Evolutionary conservation across 2,888 invertebrate species (phyloP).

Genomic region (Cristatella mucedo): DNA sequence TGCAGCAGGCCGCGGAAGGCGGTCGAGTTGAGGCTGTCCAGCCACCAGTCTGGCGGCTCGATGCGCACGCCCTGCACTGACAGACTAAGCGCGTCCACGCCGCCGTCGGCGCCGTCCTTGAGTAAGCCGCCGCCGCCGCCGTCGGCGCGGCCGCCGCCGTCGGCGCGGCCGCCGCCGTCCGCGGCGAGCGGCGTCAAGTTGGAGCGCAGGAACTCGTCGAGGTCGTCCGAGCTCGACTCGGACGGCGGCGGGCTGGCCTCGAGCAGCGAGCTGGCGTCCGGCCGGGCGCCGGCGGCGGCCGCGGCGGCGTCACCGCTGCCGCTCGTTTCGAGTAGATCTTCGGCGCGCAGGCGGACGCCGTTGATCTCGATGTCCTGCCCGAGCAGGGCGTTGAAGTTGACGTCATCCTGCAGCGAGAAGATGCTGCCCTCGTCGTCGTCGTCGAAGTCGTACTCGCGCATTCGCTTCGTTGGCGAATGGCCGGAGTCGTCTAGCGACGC

Average conservation of each 20-base stretch:
- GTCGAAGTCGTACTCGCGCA: not conserved
- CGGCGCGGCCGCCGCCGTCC: too few species aligned
- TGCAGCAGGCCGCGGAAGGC: not conserved
- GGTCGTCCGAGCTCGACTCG: conserved; percentile 28
- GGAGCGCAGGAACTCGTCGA: conserved; percentile 32
- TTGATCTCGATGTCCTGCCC: conserved; percentile 34
- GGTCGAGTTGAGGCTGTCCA: conserved; percentile 16
- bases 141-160: too few species aligned
- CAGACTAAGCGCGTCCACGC: conserved; percentile 20
- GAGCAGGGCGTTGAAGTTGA: conserved; percentile 31
- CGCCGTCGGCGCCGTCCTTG: conserved; percentile 18
- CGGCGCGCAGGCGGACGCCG: conserved; percentile 29
- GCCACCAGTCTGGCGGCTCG: conserved; percentile 35
- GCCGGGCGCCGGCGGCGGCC: conserved; percentile 13
- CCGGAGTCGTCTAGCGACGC: too few species aligned
- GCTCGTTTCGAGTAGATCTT: conserved; percentile 21
- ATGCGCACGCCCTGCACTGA: conserved; percentile 32
- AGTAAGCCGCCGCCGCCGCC: too few species aligned
- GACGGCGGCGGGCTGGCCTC: conserved; percentile 29
- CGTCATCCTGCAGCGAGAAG: conserved; percentile 18
- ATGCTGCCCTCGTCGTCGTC: not conserved
- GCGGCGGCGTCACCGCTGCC: conserved; percentile 17
- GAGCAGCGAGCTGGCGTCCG: conserved; percentile 14
- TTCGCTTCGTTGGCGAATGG: too few species aligned
- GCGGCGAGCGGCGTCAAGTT: too few species aligned